Evolutionary conservation across 1,140 invertebrate genomes (phyloP), one percentile per base, ranked within the genome.

Genomic region (Scaptodrosophila lebanonensis): DNA sequence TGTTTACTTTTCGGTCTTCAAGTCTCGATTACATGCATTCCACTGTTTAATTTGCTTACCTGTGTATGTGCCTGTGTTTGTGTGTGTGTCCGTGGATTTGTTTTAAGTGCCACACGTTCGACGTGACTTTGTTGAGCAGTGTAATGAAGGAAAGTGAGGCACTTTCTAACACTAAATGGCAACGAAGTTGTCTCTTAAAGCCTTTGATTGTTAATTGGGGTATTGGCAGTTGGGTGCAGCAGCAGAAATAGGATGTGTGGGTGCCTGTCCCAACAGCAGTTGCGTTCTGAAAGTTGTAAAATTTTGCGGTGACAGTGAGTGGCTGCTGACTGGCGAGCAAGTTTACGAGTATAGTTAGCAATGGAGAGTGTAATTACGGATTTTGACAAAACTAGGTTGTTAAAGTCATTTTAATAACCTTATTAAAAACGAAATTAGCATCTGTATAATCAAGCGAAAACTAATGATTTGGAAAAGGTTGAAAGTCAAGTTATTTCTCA

Each of bases 1-100:
- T 77, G 73, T 77, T 77, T 77, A 77, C 82, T 77, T 77, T 77
- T 79, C 69, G 75, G 59, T 82, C 69, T 73, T 82, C 49, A 66
- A 77, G 75, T 65, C 82, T 77, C 73, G 73, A 79, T 79, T 77
- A 77, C 73, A 77, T 45, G 64, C 68, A 77, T 72, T 79, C 72
- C 70, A 50, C 49, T 32, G 32, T 53, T 58, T 61, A 60, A 58
- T 61, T 33, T 32, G n/a, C 17, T 6, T 18, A n/a, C n/a, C n/a
- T n/a, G n/a, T n/a, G n/a, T n/a, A 8, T 32, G 38, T 42, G 27
- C 11, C 3, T 47, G 49, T 53, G 33, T 16, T n/a, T 36, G 33
- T 25, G 11, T 15, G 39, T 45, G 22, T 54, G 48, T 42, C 48
- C 58, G 22, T 25, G 22, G 3, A 25, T 57, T 3, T 43, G 38